phyloP scores from a whole-genome alignment of 2,113 vertebrate genomes.

The Xiphophorus couchianus region DNA sequence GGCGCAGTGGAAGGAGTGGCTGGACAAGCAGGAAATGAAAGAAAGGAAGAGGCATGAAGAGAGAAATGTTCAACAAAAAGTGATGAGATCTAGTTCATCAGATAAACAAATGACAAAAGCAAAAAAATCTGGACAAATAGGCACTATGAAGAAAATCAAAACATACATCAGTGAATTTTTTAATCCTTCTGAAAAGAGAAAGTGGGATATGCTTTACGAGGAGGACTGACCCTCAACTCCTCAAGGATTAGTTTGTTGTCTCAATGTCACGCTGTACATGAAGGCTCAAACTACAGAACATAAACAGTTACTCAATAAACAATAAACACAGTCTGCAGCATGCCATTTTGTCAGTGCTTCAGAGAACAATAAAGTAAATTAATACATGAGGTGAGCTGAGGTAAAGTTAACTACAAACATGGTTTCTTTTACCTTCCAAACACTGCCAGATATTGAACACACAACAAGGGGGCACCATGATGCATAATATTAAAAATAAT shows the following conservation, averaged over 20 bases:
- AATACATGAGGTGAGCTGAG: background rate
- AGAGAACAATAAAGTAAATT: conserved; percentile 15
- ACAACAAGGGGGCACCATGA: background rate
- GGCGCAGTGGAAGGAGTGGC: conserved; percentile 25
- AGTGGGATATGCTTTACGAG: conserved; percentile 20
- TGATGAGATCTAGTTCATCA: background rate
- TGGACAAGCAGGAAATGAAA: conserved; percentile 25
- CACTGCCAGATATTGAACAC: background rate
- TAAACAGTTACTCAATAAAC: background rate
- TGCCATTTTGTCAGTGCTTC: conserved; percentile 1
- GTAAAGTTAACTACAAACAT: background rate
- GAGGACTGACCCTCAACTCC: conserved; percentile 5
- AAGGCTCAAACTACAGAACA: too few relatives aligned
- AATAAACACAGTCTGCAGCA: background rate
- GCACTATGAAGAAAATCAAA: background rate
- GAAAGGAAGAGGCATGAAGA: background rate
- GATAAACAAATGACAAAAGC: background rate
- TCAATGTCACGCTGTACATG: background rate
- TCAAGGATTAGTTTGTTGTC: background rate
- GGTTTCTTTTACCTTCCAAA: background rate
- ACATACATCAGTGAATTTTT: conserved; percentile 6
- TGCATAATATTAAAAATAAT: background rate
- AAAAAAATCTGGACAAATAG: background rate
- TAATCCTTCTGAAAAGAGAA: background rate
- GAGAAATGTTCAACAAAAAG: background rate